These are phyloP conservation scores for Heliconius hermathena DNA, from an alignment of 1,140 invertebrate species.

Conservation along the genomic window DNA sequence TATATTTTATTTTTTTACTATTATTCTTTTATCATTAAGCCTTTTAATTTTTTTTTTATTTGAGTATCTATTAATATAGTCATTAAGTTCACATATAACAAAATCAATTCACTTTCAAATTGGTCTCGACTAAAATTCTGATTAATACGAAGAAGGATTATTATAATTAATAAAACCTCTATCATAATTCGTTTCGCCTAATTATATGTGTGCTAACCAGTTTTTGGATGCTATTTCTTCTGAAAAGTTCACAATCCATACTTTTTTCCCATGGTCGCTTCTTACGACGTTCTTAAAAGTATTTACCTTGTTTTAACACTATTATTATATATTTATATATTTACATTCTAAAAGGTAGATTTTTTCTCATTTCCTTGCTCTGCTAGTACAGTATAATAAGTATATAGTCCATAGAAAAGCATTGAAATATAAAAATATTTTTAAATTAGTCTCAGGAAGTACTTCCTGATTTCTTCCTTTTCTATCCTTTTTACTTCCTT, in stretches of 20 bases:
- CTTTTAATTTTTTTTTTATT: not conserved
- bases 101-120: conserved; percentile 10
- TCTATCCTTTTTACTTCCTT: no score
- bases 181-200: not conserved
- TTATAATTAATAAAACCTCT: not conserved
- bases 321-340: no score
- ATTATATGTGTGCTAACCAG: conserved; percentile 1
- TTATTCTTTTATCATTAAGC: no score
- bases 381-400: no score
- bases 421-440: no score
- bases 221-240: not conserved
- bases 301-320: no score
- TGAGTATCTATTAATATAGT: not conserved
- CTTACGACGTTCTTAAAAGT: not conserved
- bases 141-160: not conserved
- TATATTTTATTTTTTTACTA: no score
- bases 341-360: no score
- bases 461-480: no score
- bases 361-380: no score
- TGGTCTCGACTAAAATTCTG: not conserved
- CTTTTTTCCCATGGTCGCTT: not conserved
- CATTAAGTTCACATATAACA: not conserved
- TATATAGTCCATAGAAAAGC: no score
- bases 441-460: no score
- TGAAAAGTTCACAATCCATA: not conserved